These are phyloP conservation scores for Acronicta leporina DNA, from an alignment of 2,888 invertebrate genomes.

Conservation along the genomic window DNA sequence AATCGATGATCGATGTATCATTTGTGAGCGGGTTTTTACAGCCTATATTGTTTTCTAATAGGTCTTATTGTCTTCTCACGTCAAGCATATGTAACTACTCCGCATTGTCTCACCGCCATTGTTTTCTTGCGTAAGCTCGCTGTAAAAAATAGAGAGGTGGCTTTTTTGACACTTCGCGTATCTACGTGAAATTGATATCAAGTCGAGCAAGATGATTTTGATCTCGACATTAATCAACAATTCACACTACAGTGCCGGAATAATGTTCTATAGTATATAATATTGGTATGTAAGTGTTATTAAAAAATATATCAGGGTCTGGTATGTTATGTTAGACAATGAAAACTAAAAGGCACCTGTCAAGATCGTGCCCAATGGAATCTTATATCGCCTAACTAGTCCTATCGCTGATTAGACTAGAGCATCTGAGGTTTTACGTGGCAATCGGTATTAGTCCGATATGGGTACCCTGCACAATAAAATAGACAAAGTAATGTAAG, in stretches of 20 bases:
- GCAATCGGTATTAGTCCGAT: too few relatives aligned
- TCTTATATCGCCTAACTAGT: too few relatives aligned
- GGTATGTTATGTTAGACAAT: too few relatives aligned
- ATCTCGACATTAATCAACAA: not conserved
- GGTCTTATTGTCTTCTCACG: conserved; percentile 59
- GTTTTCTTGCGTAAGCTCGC: conserved; percentile 55
- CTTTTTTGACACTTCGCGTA: conserved; percentile 36
- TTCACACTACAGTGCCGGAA: not conserved
- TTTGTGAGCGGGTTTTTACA: conserved; percentile 50
- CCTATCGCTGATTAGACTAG: too few relatives aligned
- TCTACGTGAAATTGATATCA: conserved; percentile 4
- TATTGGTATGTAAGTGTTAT: not conserved
- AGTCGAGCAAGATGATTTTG: not conserved
- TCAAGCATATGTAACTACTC: conserved; percentile 58
- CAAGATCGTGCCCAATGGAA: too few relatives aligned
- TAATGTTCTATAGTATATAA: too few relatives aligned
- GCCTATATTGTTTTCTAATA: conserved; percentile 74
- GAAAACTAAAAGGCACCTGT: too few relatives aligned
- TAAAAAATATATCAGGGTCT: too few relatives aligned
- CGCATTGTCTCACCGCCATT: conserved; percentile 62
- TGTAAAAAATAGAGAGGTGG: conserved; percentile 37
- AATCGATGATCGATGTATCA: conserved; percentile 63
- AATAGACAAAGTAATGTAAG: too few relatives aligned
- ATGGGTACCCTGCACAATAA: too few relatives aligned
- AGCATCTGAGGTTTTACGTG: too few relatives aligned